phyloP scores from a whole-genome alignment of 2,888 invertebrate species.

The Cephus pulcher region DNA sequence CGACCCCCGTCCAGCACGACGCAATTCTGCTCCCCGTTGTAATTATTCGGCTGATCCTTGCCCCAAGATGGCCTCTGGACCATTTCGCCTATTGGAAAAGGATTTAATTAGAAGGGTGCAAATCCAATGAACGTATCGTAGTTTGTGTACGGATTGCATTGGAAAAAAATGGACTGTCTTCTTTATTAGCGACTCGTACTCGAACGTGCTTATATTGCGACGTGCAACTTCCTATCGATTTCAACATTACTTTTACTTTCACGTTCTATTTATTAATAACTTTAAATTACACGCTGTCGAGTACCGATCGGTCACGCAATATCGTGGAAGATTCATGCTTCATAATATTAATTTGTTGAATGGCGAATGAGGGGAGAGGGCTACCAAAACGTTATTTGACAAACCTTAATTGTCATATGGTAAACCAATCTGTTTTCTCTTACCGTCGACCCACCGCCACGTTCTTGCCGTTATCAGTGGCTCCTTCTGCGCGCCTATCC shows the following conservation, averaged over 20 bases:
- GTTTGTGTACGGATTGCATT: no score
- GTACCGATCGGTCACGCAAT: background rate
- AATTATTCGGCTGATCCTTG: conserved; percentile 94
- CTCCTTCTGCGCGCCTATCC: conserved; percentile 93
- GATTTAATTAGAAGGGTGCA: conserved; percentile 5
- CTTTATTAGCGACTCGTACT: background rate
- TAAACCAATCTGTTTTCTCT: conserved; percentile 45
- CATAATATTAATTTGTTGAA: background rate
- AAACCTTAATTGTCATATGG: no score
- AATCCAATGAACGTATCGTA: background rate
- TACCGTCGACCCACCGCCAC: conserved; percentile 93
- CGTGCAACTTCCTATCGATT: conserved; percentile 47
- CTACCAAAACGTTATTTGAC: no score
- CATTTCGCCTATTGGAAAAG: conserved; percentile 73
- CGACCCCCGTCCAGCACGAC: conserved; percentile 92
- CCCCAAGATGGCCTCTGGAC: conserved; percentile 89
- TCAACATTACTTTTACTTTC: conserved; percentile 54
- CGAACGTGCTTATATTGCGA: background rate
- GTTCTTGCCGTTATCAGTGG: conserved; percentile 84
- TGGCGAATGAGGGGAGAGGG: no score
- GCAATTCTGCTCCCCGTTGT: conserved; percentile 95
- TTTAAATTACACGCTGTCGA: background rate
- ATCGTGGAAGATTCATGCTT: background rate
- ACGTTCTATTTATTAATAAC: conserved; percentile 46
- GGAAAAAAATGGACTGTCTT: background rate